These are phyloP conservation scores for Oenanthe melanoleuca DNA, from an alignment of 2,113 vertebrate genomes.

Conservation along the genomic window DNA sequence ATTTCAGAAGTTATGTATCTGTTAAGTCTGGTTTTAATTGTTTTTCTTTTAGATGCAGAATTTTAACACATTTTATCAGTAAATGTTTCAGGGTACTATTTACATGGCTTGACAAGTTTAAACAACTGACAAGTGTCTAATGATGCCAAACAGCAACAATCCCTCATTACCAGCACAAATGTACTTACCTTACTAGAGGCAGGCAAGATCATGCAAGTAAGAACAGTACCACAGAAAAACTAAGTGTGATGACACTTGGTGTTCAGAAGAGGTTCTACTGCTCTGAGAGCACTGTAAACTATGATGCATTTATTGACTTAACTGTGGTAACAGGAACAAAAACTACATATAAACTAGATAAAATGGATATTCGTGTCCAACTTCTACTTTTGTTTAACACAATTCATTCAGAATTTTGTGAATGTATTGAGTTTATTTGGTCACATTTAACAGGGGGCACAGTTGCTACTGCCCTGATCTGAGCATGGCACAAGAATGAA, in stretches of 20 bases:
- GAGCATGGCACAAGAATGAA: not conserved
- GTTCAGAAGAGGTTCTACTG: not conserved
- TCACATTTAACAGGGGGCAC: not conserved
- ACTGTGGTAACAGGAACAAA: not conserved
- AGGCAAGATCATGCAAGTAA: not conserved
- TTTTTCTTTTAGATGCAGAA: not conserved
- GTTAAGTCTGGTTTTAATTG: not conserved
- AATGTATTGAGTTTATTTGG: not conserved
- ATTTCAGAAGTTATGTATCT: not conserved
- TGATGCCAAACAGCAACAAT: not conserved
- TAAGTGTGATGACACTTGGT: not conserved
- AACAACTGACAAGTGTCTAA: not conserved
- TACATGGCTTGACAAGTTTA: not conserved
- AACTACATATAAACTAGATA: not conserved
- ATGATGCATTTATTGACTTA: not conserved
- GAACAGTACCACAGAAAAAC: not conserved
- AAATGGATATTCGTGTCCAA: not conserved
- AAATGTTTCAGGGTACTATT: not conserved
- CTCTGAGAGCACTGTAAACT: not conserved
- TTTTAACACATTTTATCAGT: not conserved
- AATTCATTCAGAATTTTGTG: not conserved
- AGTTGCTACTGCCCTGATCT: not conserved
- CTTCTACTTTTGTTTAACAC: not conserved
- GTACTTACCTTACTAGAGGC: constrained; percentile 39
- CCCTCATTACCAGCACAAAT: not conserved